phyloP scores from a whole-genome alignment of 2,888 invertebrate species.

The Seladonia tumulorum region DNA sequence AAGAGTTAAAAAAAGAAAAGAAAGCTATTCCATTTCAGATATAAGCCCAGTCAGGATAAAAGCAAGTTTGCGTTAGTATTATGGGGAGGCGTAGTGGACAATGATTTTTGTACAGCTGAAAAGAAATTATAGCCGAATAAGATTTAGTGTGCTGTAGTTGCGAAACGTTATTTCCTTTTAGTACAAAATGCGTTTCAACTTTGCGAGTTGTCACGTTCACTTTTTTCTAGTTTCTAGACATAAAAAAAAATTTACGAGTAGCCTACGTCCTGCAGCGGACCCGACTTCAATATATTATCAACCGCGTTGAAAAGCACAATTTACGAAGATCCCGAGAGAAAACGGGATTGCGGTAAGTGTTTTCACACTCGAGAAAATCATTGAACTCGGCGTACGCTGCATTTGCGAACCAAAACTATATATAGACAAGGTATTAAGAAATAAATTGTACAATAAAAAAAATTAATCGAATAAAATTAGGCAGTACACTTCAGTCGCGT shows the following conservation, averaged over 20 bases:
- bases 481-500: constrained; percentile 57
- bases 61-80: constrained; percentile 65
- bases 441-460: constrained; percentile 70
- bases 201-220: constrained; percentile 65
- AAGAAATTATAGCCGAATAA: constrained; percentile 61
- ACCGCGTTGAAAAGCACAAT: constrained; percentile 27
- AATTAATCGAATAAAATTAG: constrained; percentile 62
- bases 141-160: constrained; percentile 68
- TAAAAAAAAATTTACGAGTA: constrained; percentile 60
- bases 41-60: constrained; percentile 57
- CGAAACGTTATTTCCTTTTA: constrained; percentile 69
- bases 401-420: constrained; percentile 67
- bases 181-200: constrained; percentile 71
- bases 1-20: constrained; percentile 41
- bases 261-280: constrained; percentile 57
- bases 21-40: constrained; percentile 52
- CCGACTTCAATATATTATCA: constrained; percentile 55
- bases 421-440: constrained; percentile 66
- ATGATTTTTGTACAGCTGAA: constrained; percentile 72
- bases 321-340: constrained; percentile 11
- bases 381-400: constrained; percentile 63
- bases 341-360: constrained; percentile 7
- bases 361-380: constrained; percentile 19
- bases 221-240: constrained; percentile 67
- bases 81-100: constrained; percentile 58